Conservation (phyloP, 2,888 invertebrate species). For the Malachius bipustulatus region DNA sequence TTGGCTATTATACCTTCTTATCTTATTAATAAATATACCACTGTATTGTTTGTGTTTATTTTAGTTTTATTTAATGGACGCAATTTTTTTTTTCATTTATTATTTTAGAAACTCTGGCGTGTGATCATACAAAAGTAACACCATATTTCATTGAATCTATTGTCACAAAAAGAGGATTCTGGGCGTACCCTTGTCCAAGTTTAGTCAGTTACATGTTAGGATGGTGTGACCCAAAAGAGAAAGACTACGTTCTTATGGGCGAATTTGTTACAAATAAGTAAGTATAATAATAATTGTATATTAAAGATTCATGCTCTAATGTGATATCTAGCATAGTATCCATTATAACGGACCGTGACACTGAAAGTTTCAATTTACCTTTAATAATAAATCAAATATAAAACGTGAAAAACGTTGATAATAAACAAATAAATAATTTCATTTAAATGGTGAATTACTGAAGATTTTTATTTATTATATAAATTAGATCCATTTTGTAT, state of each 20-base stretch:
- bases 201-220: constrained; percentile 73
- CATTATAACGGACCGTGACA: constrained; percentile 4
- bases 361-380: neutral
- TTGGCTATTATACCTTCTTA: too few relatives aligned
- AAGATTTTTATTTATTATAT: too few relatives aligned
- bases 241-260: constrained; percentile 76
- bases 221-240: constrained; percentile 68
- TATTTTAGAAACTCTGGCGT: constrained; percentile 81
- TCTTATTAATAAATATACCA: too few relatives aligned
- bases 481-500: too few relatives aligned
- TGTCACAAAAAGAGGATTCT: constrained; percentile 65
- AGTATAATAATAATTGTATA: constrained; percentile 29
- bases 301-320: constrained; percentile 6
- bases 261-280: constrained; percentile 70
- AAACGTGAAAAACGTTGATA: too few relatives aligned
- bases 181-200: constrained; percentile 74
- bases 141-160: constrained; percentile 86
- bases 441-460: too few relatives aligned
- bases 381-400: too few relatives aligned
- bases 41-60: too few relatives aligned
- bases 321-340: constrained; percentile 3
- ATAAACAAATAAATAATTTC: too few relatives aligned
- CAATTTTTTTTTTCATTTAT: too few relatives aligned
- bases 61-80: too few relatives aligned
- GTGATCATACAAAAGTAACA: constrained; percentile 83